Evolutionary conservation across 53 echinoderm and acorn worm species (phyloP), one percentile per base, ranked within the genome.

Genomic region (Crossaster papposus): DNA sequence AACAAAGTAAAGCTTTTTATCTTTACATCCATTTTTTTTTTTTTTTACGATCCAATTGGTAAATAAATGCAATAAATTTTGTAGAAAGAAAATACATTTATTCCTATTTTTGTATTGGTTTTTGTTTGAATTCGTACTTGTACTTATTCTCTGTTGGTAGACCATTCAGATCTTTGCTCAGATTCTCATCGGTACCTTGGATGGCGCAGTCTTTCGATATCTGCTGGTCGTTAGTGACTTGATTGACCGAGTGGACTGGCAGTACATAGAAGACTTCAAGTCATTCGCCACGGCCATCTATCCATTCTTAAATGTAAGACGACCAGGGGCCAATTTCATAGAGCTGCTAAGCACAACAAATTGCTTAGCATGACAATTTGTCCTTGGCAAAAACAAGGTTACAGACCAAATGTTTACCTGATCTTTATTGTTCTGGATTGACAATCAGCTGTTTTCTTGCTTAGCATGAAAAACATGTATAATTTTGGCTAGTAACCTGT

Each of bases 181-280:
- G 51, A 90, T 95, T 23, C 82, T 97, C 70, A 93, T 97, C 1
- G 97, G 95, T n/a, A 97, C 92, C 79, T 90, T 91, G 64, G 97
- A 97, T 80, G 97, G 93, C 0, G 88, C 94, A 0, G 93, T 93
- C n/a, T 97, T 95, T 80, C 93, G 97, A 15, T 97, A 97, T 77
- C 78, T 97, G 29, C 94, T 97, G 22, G 82, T 95, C 38, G 76
- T 97, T 20, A 91, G 88, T 15, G 97, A 97, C 55, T 81, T 97
- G 10, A 91, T 97, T 17, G 97, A 97, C 76, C 83, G 92, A n/a
- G 95, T 97, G 15, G 94, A 95, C 24, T 97, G 97, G 97, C 84
- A 91, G 71, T 84, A 90, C 54, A 92, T 97, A 29, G 94, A 94
- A 32, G 97, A 97, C 83, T 97, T 95, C 87, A 97, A 95, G 35